A percentile compares a stretch with the other conserved stretches of the same genome.
phyloP scores from a whole-genome alignment of 2,113 vertebrate genomes.

The Miniopterus natalensis region DNA sequence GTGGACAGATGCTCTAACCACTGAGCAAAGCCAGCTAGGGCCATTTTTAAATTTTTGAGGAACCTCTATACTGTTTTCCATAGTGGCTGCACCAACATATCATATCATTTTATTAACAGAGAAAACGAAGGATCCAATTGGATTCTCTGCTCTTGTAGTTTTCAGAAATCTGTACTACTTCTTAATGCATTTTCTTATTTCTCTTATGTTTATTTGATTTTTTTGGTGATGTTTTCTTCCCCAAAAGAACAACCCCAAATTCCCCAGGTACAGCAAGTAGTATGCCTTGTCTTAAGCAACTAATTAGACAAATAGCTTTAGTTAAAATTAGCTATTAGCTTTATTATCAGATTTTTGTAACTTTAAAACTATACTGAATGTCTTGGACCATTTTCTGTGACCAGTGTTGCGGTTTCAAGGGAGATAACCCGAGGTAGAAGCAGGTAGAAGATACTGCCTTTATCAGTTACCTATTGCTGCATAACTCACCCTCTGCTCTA shows the following conservation, averaged over 20 bases:
- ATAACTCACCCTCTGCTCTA: not conserved
- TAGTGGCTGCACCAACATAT: not conserved
- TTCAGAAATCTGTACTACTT: not conserved
- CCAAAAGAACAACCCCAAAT: not conserved
- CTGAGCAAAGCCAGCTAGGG: too few relatives aligned
- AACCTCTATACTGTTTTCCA: not conserved
- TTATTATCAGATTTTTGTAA: not conserved
- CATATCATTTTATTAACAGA: constrained; percentile 1
- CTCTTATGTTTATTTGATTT: not conserved
- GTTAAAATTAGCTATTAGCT: not conserved
- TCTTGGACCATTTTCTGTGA: not conserved
- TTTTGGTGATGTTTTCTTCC: not conserved
- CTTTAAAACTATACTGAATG: not conserved
- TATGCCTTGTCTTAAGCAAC: not conserved
- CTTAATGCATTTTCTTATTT: constrained; percentile 34
- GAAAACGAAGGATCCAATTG: not conserved
- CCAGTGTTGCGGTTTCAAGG: not conserved
- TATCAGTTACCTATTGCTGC: not conserved
- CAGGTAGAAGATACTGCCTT: not conserved
- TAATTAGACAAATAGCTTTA: not conserved
- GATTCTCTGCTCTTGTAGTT: not conserved
- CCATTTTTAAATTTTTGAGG: not conserved
- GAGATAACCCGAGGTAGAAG: not conserved
- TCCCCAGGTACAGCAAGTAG: not conserved
- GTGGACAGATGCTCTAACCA: too few relatives aligned